Evolutionary conservation across 2,888 invertebrate species (phyloP).

Genomic region (Polydrusus pterygomalis): DNA sequence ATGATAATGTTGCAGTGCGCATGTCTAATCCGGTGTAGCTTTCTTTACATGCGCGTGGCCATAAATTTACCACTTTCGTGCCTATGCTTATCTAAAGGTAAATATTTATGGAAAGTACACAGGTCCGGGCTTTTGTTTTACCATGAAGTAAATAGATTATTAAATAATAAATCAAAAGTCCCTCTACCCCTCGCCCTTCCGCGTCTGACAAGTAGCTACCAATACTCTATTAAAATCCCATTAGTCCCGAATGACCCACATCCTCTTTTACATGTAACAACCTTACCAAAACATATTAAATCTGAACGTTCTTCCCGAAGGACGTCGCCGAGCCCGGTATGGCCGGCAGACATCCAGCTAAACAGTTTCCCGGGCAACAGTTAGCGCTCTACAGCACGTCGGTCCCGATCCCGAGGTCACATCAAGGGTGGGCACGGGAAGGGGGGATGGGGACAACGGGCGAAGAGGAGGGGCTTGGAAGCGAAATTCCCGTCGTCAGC

Average conservation of each 20-base stretch:
- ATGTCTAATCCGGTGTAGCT: no score
- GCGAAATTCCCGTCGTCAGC: conserved; percentile 54
- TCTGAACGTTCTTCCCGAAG: conserved; percentile 46
- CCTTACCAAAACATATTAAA: conserved; percentile 28
- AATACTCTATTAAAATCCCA: not conserved
- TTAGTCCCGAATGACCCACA: not conserved
- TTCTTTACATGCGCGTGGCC: no score
- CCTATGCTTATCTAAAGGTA: no score
- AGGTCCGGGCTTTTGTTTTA: no score
- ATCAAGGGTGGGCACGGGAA: conserved; percentile 26
- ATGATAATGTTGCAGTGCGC: no score
- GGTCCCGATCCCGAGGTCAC: conserved; percentile 50
- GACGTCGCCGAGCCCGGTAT: conserved; percentile 47
- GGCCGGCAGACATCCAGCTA: conserved; percentile 51
- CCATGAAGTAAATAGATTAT: no score
- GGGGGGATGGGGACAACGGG: conserved; percentile 21
- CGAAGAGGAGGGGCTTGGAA: conserved; percentile 14
- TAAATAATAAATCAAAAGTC: no score
- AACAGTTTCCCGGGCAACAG: conserved; percentile 58
- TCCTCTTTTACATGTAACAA: not conserved
- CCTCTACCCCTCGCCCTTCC: no score
- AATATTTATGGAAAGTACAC: no score
- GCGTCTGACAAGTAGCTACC: no score
- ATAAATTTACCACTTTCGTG: no score
- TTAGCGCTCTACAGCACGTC: conserved; percentile 45